phyloP scores from a whole-genome alignment of 2,113 vertebrate genomes.

The Rhipidura dahli region DNA sequence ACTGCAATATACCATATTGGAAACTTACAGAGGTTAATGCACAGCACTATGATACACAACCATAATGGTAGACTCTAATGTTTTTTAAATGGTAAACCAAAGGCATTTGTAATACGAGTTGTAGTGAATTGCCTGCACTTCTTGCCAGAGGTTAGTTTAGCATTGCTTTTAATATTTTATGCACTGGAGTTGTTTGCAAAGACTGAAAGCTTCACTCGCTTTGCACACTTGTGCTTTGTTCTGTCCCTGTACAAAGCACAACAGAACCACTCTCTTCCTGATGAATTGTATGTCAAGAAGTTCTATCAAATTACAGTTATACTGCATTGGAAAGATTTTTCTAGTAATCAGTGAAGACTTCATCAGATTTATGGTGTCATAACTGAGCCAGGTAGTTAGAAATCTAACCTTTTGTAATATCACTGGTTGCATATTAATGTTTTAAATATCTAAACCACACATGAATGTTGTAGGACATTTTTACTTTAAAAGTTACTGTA shows the following conservation, averaged over 20 bases:
- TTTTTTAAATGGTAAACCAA: conserved; percentile 57
- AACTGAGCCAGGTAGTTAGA: background rate
- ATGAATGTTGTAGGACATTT: background rate
- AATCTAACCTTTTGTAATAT: conserved; percentile 9
- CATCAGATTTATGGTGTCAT: background rate
- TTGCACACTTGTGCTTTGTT: background rate
- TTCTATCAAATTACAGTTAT: background rate
- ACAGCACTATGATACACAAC: conserved; percentile 8
- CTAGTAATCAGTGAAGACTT: background rate
- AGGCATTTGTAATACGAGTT: conserved; percentile 17
- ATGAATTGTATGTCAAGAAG: background rate
- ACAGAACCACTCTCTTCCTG: background rate
- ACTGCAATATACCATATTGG: background rate
- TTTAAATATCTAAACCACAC: background rate
- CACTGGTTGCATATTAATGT: conserved; percentile 21
- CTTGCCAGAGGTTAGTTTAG: conserved; percentile 46
- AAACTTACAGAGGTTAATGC: conserved; percentile 30
- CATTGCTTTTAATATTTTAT: conserved; percentile 56
- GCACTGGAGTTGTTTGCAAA: conserved; percentile 9
- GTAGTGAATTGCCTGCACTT: conserved; percentile 21
- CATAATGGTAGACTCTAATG: conserved; percentile 32
- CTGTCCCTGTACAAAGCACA: background rate
- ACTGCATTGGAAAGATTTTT: background rate
- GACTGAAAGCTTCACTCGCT: conserved; percentile 21
- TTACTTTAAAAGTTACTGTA: conserved; percentile 27